A percentile compares a stretch with the other conserved stretches of the same genome.
phyloP scores from a whole-genome alignment of 2,797 vertebrate genomes.

The Anas georgica region DNA sequence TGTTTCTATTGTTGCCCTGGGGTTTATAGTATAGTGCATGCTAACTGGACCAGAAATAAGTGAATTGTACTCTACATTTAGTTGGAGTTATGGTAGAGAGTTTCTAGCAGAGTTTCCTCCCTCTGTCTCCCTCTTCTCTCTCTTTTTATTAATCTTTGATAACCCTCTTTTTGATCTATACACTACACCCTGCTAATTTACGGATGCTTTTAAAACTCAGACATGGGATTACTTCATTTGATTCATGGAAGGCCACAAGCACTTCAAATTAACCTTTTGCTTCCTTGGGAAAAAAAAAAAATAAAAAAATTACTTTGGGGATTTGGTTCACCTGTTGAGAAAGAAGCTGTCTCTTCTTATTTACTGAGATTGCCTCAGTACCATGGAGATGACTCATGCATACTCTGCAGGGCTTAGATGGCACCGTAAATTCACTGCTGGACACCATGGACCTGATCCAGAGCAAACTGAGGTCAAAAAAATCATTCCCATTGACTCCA shows the following conservation, averaged over 20 bases:
- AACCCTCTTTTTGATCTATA: conserved; percentile 27
- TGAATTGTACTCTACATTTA: not conserved
- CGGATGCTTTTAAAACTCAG: conserved; percentile 53
- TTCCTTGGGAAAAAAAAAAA: not conserved
- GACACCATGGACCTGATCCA: not conserved
- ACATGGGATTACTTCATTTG: conserved; percentile 42
- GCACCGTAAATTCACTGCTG: conserved; percentile 48
- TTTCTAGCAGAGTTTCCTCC: not conserved
- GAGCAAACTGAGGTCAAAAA: conserved; percentile 49
- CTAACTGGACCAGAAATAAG: not conserved
- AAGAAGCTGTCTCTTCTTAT: conserved; percentile 59
- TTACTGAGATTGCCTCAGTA: conserved; percentile 52
- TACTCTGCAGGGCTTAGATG: conserved; percentile 22
- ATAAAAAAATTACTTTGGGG: conserved; percentile 42
- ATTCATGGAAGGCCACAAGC: conserved; percentile 34
- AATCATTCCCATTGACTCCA: conserved; percentile 5
- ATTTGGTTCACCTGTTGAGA: conserved; percentile 59
- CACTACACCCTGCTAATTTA: conserved; percentile 50
- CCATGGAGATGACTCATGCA: conserved; percentile 24
- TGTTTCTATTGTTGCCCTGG: not conserved
- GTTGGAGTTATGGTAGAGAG: not conserved
- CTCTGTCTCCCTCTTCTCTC: not conserved
- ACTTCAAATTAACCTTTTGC: conserved; percentile 64
- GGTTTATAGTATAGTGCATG: not conserved
- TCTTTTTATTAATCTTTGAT: conserved; percentile 58